These are phyloP conservation scores for Galeruca laticollis DNA, from an alignment of 2,888 invertebrate species.

Conservation along the genomic window DNA sequence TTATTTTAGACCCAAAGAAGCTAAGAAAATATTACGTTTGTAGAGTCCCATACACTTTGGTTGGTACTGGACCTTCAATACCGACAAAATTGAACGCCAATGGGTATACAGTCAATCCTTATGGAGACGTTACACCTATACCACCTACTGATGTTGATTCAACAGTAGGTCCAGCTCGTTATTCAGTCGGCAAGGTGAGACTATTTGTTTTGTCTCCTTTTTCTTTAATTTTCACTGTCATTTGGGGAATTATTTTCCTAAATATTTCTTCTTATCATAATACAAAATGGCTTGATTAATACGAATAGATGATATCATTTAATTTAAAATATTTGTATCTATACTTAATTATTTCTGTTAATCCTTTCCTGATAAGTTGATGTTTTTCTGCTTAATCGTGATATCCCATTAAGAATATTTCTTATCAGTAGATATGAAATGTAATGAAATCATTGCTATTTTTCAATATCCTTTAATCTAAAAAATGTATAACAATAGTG, in stretches of 20 bases:
- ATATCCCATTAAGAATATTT: neutral
- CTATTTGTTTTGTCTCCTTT: no score
- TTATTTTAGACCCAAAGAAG: constrained; percentile 6
- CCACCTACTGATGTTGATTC: constrained; percentile 53
- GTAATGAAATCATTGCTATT: neutral
- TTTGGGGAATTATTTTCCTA: no score
- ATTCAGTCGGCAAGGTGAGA: constrained; percentile 32
- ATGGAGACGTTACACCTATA: constrained; percentile 54
- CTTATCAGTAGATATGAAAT: neutral
- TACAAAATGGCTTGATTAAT: no score
- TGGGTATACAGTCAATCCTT: constrained; percentile 59
- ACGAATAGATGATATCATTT: no score
- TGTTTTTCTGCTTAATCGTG: no score
- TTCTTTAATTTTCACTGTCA: no score
- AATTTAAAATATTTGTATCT: no score
- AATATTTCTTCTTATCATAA: no score
- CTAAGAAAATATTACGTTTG: constrained; percentile 56
- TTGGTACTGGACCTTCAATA: constrained; percentile 57
- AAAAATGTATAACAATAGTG: neutral
- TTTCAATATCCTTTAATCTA: neutral
- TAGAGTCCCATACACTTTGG: constrained; percentile 52
- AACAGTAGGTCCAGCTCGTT: constrained; percentile 58
- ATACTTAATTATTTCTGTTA: neutral
- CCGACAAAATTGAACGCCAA: constrained; percentile 59
- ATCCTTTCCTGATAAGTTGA: neutral